Conservation (phyloP, 2,113 vertebrate genomes). For the Arizona elegans region DNA sequence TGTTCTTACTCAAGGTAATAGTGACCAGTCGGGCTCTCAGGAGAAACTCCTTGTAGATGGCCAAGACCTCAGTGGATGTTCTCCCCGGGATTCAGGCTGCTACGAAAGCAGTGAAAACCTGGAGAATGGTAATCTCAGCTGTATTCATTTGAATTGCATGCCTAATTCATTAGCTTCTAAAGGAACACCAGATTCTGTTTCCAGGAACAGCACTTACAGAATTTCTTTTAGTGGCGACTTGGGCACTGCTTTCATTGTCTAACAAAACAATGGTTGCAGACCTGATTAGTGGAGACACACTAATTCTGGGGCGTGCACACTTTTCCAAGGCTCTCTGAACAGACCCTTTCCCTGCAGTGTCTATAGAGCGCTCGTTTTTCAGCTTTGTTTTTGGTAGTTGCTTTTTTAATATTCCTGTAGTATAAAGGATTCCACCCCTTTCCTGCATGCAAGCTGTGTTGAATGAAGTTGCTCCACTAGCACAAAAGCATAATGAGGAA, state of each 20-base stretch:
- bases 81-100: conserved; percentile 95
- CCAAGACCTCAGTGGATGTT: conserved; percentile 80
- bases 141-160: conserved; percentile 21
- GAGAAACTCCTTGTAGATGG: conserved; percentile 90
- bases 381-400: background rate
- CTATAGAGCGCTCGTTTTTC: conserved; percentile 11
- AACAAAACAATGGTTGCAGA: conserved; percentile 40
- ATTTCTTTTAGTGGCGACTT: background rate
- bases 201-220: background rate
- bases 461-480: background rate
- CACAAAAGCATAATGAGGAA: background rate
- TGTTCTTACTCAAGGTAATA: conserved; percentile 80
- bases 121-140: conserved; percentile 86
- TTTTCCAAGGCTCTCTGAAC: background rate
- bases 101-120: conserved; percentile 97
- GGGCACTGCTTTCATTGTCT: conserved; percentile 42
- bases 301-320: background rate
- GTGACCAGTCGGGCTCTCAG: conserved; percentile 92
- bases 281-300: conserved; percentile 12
- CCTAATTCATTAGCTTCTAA: background rate
- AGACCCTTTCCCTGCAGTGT: background rate
- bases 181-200: background rate
- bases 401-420: background rate
- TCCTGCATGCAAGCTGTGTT: background rate
- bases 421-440: background rate